These are phyloP conservation scores for Oncopeltus fasciatus DNA, from an alignment of 1,140 invertebrate species.

Conservation along the genomic window DNA sequence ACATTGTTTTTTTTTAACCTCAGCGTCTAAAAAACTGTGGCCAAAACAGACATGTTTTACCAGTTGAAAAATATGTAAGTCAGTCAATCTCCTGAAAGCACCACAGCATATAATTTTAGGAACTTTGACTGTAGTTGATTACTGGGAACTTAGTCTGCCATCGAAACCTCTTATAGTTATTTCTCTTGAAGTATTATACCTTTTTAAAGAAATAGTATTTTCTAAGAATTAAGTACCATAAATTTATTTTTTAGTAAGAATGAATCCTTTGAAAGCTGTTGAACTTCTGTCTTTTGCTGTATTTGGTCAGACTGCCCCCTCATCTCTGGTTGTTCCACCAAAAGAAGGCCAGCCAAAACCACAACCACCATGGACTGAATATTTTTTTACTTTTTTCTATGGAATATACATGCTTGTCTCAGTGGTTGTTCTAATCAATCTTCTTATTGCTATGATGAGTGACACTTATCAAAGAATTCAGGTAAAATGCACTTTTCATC, in stretches of 20 bases:
- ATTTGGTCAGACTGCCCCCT: slow-evolving; percentile 90
- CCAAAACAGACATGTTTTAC: no score
- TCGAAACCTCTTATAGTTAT: no score
- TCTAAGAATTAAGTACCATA: no score
- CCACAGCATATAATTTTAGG: no score
- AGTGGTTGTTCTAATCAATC: slow-evolving; percentile 94
- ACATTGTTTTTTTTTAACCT: no score
- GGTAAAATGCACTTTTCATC: slow-evolving; percentile 36
- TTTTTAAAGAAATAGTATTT: no score
- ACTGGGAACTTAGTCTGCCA: no score
- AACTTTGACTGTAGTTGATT: no score
- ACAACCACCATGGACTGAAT: slow-evolving; percentile 59
- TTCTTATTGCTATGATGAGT: slow-evolving; percentile 99
- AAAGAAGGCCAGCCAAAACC: slow-evolving; percentile 24
- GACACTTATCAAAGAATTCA: slow-evolving; percentile 98
- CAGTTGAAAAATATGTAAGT: no score
- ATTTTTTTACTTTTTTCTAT: slow-evolving; percentile 67
- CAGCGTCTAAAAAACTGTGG: no score
- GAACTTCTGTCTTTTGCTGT: slow-evolving; percentile 98
- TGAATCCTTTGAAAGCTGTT: slow-evolving; percentile 79
- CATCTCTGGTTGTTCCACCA: slow-evolving; percentile 44
- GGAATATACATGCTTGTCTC: slow-evolving; percentile 96
- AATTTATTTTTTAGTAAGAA: slow-evolving; percentile 61
- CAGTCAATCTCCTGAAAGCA: no score
- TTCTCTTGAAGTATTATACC: no score